Percentiles rank a stretch among this genome's conserved stretches.
phyloP scores from a whole-genome alignment of 1,140 invertebrate species.

The Saccostrea glomerata region DNA sequence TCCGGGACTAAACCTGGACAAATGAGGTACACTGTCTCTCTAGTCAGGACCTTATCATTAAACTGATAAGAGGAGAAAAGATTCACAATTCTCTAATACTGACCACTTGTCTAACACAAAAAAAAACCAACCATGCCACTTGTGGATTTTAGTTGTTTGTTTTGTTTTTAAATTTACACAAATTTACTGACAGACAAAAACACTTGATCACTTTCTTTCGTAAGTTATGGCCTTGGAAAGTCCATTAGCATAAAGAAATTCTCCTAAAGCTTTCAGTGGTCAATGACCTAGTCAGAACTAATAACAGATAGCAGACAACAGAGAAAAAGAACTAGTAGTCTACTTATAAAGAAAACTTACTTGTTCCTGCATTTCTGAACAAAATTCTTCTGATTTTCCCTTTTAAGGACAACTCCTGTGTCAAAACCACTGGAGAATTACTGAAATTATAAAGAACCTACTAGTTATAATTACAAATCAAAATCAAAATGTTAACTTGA shows the following conservation, averaged over 20 bases:
- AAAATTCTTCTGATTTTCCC: slow-evolving; percentile 43
- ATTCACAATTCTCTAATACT: background rate
- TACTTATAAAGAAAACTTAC: slow-evolving; percentile 33
- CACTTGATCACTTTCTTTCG: too few species aligned
- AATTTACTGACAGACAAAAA: too few species aligned
- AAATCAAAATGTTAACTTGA: too few species aligned
- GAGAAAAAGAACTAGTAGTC: background rate
- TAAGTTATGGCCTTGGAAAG: too few species aligned
- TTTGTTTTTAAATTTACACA: too few species aligned
- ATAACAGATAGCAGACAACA: too few species aligned
- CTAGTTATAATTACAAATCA: too few species aligned
- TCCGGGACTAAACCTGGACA: background rate
- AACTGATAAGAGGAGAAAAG: background rate
- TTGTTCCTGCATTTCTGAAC: slow-evolving; percentile 41
- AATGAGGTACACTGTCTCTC: background rate
- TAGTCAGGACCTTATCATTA: background rate
- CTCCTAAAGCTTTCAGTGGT: too few species aligned
- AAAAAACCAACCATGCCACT: too few species aligned
- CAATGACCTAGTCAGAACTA: too few species aligned
- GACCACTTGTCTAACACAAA: background rate
- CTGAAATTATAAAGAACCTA: slow-evolving; percentile 10
- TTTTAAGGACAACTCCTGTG: slow-evolving; percentile 42
- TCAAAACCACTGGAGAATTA: slow-evolving; percentile 27
- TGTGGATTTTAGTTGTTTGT: too few species aligned
- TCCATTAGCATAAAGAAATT: too few species aligned